phyloP scores from a whole-genome alignment of 2,113 vertebrate species.

The Eubucco bourcierii region DNA sequence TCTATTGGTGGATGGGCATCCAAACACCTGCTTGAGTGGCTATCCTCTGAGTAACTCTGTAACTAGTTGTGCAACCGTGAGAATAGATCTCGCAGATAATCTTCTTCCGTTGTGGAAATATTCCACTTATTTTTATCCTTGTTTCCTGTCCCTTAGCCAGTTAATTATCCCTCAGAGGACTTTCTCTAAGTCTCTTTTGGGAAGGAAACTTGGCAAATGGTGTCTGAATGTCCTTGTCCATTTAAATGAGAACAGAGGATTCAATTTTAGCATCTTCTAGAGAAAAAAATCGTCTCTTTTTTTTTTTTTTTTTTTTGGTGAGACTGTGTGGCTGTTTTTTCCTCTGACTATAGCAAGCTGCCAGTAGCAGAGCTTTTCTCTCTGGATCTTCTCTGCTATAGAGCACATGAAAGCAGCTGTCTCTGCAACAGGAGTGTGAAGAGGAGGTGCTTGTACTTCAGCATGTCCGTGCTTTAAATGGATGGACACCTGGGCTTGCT shows the following conservation, averaged over 20 bases:
- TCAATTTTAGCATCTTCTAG: constrained; percentile 27
- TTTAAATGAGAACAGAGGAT: constrained; percentile 15
- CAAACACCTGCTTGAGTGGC: neutral
- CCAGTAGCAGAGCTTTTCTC: neutral
- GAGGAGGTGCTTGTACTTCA: neutral
- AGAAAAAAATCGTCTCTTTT: neutral
- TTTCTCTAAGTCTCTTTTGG: constrained; percentile 8
- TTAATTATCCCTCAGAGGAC: constrained; percentile 38
- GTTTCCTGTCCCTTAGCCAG: neutral
- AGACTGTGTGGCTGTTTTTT: neutral
- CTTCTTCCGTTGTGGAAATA: neutral
- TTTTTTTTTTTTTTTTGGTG: neutral
- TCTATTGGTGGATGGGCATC: neutral
- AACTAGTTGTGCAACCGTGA: neutral
- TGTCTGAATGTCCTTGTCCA: neutral
- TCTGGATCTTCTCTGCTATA: neutral
- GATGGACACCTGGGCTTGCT: neutral
- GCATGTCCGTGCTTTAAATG: neutral
- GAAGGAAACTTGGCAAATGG: constrained; percentile 2
- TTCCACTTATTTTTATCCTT: constrained; percentile 33
- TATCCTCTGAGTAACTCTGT: neutral
- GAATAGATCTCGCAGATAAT: neutral
- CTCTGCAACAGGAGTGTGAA: neutral
- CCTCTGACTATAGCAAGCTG: neutral
- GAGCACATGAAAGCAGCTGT: neutral